Conservation (phyloP, 1,140 invertebrate genomes). For the Drepana arcuata region DNA sequence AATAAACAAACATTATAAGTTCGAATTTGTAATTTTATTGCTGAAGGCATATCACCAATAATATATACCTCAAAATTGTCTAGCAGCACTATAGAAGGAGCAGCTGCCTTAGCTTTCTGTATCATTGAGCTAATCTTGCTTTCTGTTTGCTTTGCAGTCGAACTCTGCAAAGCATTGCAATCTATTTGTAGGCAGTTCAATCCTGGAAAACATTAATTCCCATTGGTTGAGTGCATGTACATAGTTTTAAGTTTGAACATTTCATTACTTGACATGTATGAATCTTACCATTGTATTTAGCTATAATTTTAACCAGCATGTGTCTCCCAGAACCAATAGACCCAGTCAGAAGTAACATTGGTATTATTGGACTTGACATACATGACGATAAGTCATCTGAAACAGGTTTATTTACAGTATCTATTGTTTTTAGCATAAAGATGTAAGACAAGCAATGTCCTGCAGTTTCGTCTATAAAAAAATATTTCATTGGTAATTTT, state of each 20-base stretch:
- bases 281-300: constrained; percentile 61
- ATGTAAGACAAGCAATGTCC: too few relatives aligned
- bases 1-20: too few relatives aligned
- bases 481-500: too few relatives aligned
- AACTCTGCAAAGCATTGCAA: constrained; percentile 55
- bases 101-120: constrained; percentile 56
- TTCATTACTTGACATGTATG: too few relatives aligned
- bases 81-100: constrained; percentile 54
- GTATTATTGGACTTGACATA: constrained; percentile 49
- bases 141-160: constrained; percentile 67
- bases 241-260: too few relatives aligned
- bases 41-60: too few relatives aligned
- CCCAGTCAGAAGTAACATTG: constrained; percentile 60
- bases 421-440: too few relatives aligned
- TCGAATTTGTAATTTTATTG: too few relatives aligned
- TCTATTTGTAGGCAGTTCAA: constrained; percentile 49
- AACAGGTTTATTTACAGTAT: too few relatives aligned
- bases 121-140: constrained; percentile 59
- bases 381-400: constrained; percentile 47
- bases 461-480: too few relatives aligned
- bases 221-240: too few relatives aligned
- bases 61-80: constrained; percentile 61
- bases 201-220: constrained; percentile 26
- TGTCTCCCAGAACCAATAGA: constrained; percentile 47
- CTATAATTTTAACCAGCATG: constrained; percentile 46